These are phyloP conservation scores for Macrotrachela quadricornifera DNA, from an alignment of 1,140 invertebrate species.

Conservation along the genomic window DNA sequence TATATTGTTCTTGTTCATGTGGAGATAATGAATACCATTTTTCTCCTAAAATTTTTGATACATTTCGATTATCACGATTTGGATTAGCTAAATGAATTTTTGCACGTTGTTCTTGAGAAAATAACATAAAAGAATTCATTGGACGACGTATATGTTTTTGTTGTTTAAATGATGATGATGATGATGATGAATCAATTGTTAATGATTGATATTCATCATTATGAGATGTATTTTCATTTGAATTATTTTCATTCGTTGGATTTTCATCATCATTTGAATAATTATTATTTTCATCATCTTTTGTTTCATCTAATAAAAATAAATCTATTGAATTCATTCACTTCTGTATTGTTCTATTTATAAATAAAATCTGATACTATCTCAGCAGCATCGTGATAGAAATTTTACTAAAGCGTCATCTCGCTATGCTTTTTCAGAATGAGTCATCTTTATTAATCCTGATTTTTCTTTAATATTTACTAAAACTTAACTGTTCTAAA, in stretches of 20 bases:
- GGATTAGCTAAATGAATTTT: slow-evolving; percentile 83
- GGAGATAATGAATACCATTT: slow-evolving; percentile 90
- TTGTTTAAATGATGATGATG: slow-evolving; percentile 33
- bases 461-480: too few relatives aligned
- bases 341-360: too few relatives aligned
- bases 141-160: slow-evolving; percentile 59
- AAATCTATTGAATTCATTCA: too few relatives aligned
- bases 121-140: slow-evolving; percentile 99
- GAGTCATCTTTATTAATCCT: too few relatives aligned
- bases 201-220: not conserved
- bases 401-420: too few relatives aligned
- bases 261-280: slow-evolving; percentile 25
- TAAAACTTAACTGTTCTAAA: too few relatives aligned
- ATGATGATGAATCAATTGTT: slow-evolving; percentile 10
- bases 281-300: slow-evolving; percentile 50
- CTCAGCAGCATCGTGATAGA: too few relatives aligned
- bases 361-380: too few relatives aligned
- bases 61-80: slow-evolving; percentile 92
- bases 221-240: not conserved
- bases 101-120: slow-evolving; percentile 82
- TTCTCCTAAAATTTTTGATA: slow-evolving; percentile 94
- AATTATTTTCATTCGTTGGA: not conserved
- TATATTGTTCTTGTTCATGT: slow-evolving; percentile 82
- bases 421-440: too few relatives aligned
- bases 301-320: slow-evolving; percentile 9